Evolutionary conservation across 2,888 invertebrate genomes (phyloP).

Genomic region (Nebria brevicollis): DNA sequence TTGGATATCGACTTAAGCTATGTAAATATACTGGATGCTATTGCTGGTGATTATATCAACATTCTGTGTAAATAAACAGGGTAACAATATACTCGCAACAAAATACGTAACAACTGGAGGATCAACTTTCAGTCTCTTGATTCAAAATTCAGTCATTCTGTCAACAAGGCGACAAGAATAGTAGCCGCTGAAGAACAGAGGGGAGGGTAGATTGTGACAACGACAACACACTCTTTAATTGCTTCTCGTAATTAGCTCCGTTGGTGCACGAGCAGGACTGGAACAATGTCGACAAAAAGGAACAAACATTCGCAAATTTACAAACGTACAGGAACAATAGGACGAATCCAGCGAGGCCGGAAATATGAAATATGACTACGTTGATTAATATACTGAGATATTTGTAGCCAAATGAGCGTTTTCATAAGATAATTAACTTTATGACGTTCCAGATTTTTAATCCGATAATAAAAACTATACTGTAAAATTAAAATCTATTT

Average conservation of each 20-base stretch:
- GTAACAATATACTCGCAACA: not conserved
- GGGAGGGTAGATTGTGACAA: not conserved
- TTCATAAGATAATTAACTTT: not conserved
- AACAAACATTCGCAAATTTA: not conserved
- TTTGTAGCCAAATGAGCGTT: not conserved
- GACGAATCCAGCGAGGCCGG: not conserved
- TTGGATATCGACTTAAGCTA: not conserved
- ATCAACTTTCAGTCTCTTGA: not conserved
- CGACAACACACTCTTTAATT: conserved; percentile 1
- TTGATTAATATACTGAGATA: not conserved
- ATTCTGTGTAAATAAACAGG: not conserved
- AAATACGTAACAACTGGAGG: not conserved
- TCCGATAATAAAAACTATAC: too few relatives aligned
- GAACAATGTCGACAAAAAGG: not conserved
- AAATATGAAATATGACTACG: not conserved
- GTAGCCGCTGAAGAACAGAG: not conserved
- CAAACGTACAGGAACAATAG: not conserved
- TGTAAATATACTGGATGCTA: not conserved
- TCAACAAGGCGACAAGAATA: not conserved
- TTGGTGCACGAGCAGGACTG: not conserved
- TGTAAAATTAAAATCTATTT: too few relatives aligned
- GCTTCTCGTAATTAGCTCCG: not conserved
- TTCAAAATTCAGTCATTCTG: not conserved
- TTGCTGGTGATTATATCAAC: not conserved
- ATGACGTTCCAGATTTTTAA: too few relatives aligned